These are phyloP conservation scores for Colaptes auratus DNA, from an alignment of 2,113 vertebrate species.

Conservation along the genomic window DNA sequence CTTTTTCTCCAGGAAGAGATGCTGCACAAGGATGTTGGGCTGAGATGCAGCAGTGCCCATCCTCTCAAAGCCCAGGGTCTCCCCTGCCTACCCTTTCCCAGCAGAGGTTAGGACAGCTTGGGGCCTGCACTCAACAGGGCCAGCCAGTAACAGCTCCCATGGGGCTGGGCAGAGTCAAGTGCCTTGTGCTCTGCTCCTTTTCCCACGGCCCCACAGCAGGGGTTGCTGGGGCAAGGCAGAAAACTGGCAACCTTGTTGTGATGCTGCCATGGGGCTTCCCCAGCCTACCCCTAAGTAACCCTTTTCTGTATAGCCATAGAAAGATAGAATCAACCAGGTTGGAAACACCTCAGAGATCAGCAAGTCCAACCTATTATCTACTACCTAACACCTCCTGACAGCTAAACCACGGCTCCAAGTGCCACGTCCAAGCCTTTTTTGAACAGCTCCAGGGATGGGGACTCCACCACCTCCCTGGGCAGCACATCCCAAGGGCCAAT, in stretches of 20 bases:
- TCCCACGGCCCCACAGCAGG: background rate
- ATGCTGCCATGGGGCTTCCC: no score
- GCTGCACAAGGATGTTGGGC: background rate
- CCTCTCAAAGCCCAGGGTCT: background rate
- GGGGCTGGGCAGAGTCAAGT: background rate
- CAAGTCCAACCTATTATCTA: no score
- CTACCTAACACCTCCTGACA: no score
- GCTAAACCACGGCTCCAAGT: no score
- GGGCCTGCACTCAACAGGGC: background rate
- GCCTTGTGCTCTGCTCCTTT: background rate
- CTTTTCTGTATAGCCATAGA: no score
- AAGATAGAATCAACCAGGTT: no score
- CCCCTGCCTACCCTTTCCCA: background rate
- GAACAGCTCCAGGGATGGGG: no score
- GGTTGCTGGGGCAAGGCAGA: background rate
- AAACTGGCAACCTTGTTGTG: background rate
- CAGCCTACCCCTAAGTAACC: background rate
- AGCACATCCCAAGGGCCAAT: no score
- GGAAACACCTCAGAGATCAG: no score
- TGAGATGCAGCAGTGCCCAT: fast-evolving
- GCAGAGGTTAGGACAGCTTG: background rate
- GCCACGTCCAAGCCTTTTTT: no score
- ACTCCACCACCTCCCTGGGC: no score
- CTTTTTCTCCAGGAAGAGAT: background rate
- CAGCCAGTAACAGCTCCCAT: background rate